These are phyloP conservation scores for Hylomyscus alleni DNA, from an alignment of 2,797 vertebrate species.

Conservation along the genomic window DNA sequence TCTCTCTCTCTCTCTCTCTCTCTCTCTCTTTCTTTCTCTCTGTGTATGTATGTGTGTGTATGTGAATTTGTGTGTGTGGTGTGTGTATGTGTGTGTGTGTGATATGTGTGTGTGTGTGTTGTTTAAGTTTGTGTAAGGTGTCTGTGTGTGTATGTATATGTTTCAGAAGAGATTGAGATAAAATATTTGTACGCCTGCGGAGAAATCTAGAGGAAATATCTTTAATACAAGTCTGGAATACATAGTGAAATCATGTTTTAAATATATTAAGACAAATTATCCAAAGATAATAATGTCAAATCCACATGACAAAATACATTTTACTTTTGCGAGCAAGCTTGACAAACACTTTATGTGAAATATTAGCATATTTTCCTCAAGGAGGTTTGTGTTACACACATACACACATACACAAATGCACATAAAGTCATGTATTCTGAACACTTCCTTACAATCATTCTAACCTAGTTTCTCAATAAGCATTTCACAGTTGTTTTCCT, in stretches of 20 bases:
- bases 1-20: not conserved
- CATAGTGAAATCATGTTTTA: not conserved
- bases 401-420: not conserved
- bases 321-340: not conserved
- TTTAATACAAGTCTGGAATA: not conserved
- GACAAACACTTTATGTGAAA: not conserved
- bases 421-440: not conserved
- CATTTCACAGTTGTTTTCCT: conserved; percentile 4
- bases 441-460: not conserved
- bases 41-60: not conserved
- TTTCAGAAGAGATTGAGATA: not conserved
- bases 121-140: not conserved
- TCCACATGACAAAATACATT: not conserved
- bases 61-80: too few species aligned
- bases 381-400: not conserved
- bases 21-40: not conserved
- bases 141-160: not conserved
- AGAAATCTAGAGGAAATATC: not conserved
- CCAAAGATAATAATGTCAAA: not conserved
- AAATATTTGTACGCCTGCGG: not conserved
- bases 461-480: not conserved
- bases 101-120: too few species aligned
- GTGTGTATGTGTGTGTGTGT: too few species aligned
- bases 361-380: not conserved
- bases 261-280: not conserved